phyloP scores from a whole-genome alignment of 2,113 vertebrate genomes.

The Cacatua alba region DNA sequence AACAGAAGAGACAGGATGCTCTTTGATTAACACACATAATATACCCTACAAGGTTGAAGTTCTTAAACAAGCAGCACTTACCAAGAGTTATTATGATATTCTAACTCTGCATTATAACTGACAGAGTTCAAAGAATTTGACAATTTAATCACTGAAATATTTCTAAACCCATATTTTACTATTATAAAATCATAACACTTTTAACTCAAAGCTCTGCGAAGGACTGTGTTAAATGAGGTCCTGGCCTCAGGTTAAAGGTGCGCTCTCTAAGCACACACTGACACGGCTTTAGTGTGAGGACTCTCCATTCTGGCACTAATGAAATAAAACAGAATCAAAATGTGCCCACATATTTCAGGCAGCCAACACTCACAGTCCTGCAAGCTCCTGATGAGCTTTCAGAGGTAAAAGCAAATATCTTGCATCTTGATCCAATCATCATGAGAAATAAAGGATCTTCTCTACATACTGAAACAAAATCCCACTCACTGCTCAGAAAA shows the following conservation, averaged over 20 bases:
- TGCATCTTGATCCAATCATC: not conserved
- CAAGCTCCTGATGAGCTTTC: not conserved
- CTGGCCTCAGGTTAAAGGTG: not conserved
- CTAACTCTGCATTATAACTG: constrained; percentile 17
- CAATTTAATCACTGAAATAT: constrained; percentile 45
- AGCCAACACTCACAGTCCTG: not conserved
- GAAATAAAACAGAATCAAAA: not conserved
- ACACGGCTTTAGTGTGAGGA: not conserved
- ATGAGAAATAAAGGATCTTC: not conserved
- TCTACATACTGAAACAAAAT: not conserved
- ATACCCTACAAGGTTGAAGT: constrained; percentile 7
- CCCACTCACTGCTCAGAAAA: not conserved
- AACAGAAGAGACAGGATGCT: not conserved
- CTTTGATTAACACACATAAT: constrained; percentile 21
- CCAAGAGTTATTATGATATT: not conserved
- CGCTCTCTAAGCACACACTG: not conserved
- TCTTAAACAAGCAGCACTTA: not conserved
- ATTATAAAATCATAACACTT: not conserved
- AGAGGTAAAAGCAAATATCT: not conserved
- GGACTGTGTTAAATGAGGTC: not conserved
- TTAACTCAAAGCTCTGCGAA: not conserved
- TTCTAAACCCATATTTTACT: constrained; percentile 32
- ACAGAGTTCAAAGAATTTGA: constrained; percentile 42
- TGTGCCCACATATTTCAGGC: not conserved
- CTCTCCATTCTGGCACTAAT: not conserved